Conservation (phyloP, 2,888 invertebrate species). For the Drosophila infuscata region DNA sequence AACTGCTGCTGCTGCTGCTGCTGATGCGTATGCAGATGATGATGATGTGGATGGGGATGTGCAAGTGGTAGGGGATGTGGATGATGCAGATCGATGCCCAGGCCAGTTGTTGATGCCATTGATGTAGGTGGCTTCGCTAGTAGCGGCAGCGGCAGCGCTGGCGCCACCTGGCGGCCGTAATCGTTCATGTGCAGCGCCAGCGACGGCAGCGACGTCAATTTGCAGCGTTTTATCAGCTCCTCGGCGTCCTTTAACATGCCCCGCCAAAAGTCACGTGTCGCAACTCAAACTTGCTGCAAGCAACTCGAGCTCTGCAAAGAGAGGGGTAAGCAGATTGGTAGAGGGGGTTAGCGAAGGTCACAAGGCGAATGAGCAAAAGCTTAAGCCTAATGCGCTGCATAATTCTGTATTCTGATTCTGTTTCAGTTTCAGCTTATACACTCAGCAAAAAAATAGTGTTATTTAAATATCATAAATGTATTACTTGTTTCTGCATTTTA, state of each 20-base stretch:
- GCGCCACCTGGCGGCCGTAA: conserved; percentile 69
- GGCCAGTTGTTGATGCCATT: conserved; percentile 5
- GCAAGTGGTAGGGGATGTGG: conserved; percentile 12
- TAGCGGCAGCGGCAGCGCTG: conserved; percentile 62
- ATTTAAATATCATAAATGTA: not conserved
- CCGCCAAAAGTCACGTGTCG: conserved; percentile 56
- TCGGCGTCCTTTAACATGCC: conserved; percentile 84
- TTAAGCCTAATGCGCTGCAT: conserved; percentile 61
- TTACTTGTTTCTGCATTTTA: not conserved
- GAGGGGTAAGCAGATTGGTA: not conserved
- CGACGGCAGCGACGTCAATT: conserved; percentile 68
- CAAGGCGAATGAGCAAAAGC: conserved; percentile 43
- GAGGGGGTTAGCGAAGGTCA: conserved; percentile 15
- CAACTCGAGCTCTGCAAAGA: conserved; percentile 39
- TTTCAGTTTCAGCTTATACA: conserved; percentile 19
- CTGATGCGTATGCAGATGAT: conserved; percentile 11
- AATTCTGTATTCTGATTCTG: conserved; percentile 68
- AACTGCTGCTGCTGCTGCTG: conserved; percentile 13
- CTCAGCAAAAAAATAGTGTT: not conserved
- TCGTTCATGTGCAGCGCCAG: conserved; percentile 73
- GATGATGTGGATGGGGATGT: conserved; percentile 27
- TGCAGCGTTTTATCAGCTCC: conserved; percentile 81
- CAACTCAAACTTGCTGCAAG: conserved; percentile 51
- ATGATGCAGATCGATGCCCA: conserved; percentile 28
- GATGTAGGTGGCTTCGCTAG: conserved; percentile 57